Percentiles rank a stretch among this genome's conserved stretches.
Conservation (phyloP, 1,140 invertebrate genomes). For the Drosophila novamexicana region DNA sequence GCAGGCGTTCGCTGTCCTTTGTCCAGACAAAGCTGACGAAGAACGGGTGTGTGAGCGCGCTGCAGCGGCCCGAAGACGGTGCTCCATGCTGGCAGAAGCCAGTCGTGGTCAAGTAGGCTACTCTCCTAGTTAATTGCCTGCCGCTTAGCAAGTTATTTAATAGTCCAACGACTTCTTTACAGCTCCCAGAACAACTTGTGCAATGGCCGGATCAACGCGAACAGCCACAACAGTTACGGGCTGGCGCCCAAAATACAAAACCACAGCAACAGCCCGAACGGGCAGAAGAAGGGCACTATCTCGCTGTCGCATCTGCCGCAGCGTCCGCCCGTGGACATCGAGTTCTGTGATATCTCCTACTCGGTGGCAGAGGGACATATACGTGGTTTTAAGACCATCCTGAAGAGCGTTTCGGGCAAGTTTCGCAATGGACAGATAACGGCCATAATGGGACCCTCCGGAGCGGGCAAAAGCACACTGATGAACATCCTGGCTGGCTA, state of each 20-base stretch:
- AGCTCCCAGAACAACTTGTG: conserved; percentile 90
- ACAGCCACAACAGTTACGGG: conserved; percentile 68
- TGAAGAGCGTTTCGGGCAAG: conserved; percentile 94
- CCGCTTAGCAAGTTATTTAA: not conserved
- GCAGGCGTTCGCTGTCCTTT: conserved; percentile 55
- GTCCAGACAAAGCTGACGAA: conserved; percentile 74
- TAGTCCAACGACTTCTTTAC: conserved; percentile 9
- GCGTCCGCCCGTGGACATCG: conserved; percentile 93
- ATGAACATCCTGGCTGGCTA: conserved; percentile 96
- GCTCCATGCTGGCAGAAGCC: conserved; percentile 45
- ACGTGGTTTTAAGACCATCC: conserved; percentile 91
- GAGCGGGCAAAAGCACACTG: conserved; percentile 96
- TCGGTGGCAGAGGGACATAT: conserved; percentile 92
- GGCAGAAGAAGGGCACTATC: conserved; percentile 86
- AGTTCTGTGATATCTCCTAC: conserved; percentile 93
- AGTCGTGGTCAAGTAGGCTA: conserved; percentile 51
- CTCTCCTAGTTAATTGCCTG: not conserved
- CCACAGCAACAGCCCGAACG: conserved; percentile 86
- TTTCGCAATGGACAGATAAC: conserved; percentile 92
- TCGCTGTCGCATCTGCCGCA: conserved; percentile 91
- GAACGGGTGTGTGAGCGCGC: conserved; percentile 66
- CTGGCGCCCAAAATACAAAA: conserved; percentile 89
- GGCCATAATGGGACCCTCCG: conserved; percentile 97
- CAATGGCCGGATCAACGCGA: conserved; percentile 87
- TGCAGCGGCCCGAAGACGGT: conserved; percentile 41